A percentile compares a stretch with the other conserved stretches of the same genome.
phyloP scores from a whole-genome alignment of 2,888 invertebrate genomes.

The Marasmarcha lunaedactyla region DNA sequence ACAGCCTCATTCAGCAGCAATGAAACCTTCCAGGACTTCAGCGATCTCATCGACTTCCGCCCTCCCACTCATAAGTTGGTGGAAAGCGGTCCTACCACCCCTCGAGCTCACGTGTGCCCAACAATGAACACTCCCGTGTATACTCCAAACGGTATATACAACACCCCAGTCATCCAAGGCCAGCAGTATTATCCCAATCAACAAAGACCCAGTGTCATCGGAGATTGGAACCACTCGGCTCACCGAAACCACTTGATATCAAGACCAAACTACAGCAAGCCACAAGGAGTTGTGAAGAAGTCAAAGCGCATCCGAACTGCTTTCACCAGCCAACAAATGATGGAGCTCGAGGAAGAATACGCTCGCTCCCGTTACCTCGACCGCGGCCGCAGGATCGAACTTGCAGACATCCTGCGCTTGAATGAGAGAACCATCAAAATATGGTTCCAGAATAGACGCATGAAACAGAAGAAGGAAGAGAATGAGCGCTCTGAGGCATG shows the following conservation, averaged over 20 bases:
- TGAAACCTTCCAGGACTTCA: not conserved
- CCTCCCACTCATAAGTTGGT: too few relatives aligned
- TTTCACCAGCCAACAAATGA: conserved; percentile 80
- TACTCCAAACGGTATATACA: too few relatives aligned
- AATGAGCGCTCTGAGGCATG: conserved; percentile 31
- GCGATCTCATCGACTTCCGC: not conserved
- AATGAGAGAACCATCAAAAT: conserved; percentile 75
- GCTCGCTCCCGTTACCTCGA: conserved; percentile 76
- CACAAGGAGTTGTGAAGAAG: conserved; percentile 24
- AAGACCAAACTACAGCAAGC: not conserved
- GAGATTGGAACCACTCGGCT: not conserved
- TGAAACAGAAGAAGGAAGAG: conserved; percentile 78
- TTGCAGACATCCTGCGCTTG: conserved; percentile 35
- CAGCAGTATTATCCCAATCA: not conserved
- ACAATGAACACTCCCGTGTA: too few relatives aligned
- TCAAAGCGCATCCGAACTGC: conserved; percentile 81
- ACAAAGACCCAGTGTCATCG: not conserved
- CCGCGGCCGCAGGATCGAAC: conserved; percentile 77
- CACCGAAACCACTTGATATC: not conserved
- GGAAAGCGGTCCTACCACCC: too few relatives aligned
- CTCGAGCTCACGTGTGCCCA: too few relatives aligned
- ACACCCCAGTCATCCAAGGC: too few relatives aligned
- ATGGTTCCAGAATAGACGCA: conserved; percentile 87
- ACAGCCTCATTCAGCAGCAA: too few relatives aligned
- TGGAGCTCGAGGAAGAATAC: conserved; percentile 82